phyloP scores from a whole-genome alignment of 1,140 invertebrate species.

The Drosophila rufa region DNA sequence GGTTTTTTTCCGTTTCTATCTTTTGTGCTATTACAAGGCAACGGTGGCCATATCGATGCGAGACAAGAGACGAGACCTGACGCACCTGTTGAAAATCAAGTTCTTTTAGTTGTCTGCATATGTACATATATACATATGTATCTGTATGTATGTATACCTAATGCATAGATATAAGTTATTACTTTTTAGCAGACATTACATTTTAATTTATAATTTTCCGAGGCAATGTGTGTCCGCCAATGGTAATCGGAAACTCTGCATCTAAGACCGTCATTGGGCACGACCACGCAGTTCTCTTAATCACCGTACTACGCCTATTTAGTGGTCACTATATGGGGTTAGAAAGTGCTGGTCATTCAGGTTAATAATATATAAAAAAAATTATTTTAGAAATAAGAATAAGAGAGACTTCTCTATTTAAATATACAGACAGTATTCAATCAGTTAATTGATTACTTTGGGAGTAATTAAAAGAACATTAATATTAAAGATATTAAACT shows the following conservation, averaged over 20 bases:
- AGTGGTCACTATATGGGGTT: neutral
- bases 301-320: neutral
- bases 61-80: conserved; percentile 49
- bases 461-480: neutral
- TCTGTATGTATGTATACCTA: conserved; percentile 2
- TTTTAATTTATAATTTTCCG: conserved; percentile 16
- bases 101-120: conserved; percentile 59
- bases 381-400: neutral
- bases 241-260: conserved; percentile 15
- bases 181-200: conserved; percentile 7
- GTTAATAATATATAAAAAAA: neutral
- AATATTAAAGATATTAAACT: neutral
- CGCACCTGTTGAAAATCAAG: conserved; percentile 80
- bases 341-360: conserved; percentile 6
- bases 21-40: conserved; percentile 33
- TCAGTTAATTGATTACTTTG: neutral
- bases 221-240: conserved; percentile 1
- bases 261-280: conserved; percentile 3
- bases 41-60: conserved; percentile 49
- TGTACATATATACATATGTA: neutral
- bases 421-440: too few relatives aligned
- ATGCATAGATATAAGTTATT: neutral
- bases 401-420: too few relatives aligned
- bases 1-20: conserved; percentile 49
- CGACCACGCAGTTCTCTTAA: conserved; percentile 9